Conservation (phyloP, 92 coral and sea anemone genomes). For the Nematostella vectensis region DNA sequence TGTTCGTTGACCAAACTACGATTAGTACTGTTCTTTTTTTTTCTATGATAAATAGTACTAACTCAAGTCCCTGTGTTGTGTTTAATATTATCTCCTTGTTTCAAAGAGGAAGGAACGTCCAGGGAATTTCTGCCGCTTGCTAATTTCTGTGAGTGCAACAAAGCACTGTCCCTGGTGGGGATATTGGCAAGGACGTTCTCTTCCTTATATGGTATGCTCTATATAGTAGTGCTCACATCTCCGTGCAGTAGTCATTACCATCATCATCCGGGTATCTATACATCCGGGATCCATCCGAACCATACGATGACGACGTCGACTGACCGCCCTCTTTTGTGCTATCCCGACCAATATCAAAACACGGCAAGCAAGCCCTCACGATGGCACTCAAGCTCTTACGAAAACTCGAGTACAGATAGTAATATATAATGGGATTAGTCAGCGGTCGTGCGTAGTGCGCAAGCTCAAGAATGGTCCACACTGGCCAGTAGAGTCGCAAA, state of each 20-base stretch:
- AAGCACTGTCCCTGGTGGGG: too few relatives aligned
- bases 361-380: constrained; percentile 27
- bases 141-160: too few relatives aligned
- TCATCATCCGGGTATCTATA: neutral
- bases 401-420: constrained; percentile 44
- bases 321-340: neutral
- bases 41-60: too few relatives aligned
- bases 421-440: constrained; percentile 52
- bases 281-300: neutral
- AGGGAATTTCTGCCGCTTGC: too few relatives aligned
- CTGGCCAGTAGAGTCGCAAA: constrained; percentile 28
- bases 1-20: too few relatives aligned
- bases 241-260: neutral
- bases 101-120: too few relatives aligned
- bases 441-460: constrained; percentile 51
- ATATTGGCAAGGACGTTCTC: too few relatives aligned
- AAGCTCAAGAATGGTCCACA: constrained; percentile 60
- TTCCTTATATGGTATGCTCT: too few relatives aligned
- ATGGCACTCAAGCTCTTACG: constrained; percentile 32
- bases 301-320: neutral
- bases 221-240: constrained; percentile 4
- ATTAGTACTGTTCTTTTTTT: too few relatives aligned
- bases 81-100: too few relatives aligned
- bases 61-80: too few relatives aligned
- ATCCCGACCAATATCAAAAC: neutral